A percentile compares a stretch with the other conserved stretches of the same genome.
These are phyloP conservation scores for Malurus splendens DNA, from an alignment of 2,797 vertebrate species.

Conservation along the genomic window DNA sequence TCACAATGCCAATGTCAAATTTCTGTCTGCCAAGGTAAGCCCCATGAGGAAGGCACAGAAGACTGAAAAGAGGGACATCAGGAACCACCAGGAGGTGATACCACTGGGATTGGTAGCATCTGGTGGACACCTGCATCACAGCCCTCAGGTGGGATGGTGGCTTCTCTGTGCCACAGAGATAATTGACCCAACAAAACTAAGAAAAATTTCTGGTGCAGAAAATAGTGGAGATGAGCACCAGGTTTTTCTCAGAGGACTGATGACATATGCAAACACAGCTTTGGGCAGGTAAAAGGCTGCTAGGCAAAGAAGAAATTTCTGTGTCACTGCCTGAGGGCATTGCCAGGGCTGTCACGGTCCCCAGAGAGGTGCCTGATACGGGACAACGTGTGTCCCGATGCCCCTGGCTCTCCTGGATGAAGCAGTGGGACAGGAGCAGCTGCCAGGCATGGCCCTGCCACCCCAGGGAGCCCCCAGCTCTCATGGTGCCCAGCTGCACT, in stretches of 20 bases:
- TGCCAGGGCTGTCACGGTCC: not conserved
- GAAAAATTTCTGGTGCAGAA: not conserved
- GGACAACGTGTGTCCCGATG: fast-evolving
- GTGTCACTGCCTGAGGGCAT: not conserved
- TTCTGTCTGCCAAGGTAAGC: fast-evolving
- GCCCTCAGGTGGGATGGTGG: not conserved
- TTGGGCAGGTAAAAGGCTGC: not conserved
- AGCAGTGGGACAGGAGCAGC: not conserved
- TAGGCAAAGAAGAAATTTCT: not conserved
- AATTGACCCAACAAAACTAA: not conserved
- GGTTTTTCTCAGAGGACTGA: not conserved
- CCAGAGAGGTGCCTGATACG: not conserved
- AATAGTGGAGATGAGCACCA: not conserved
- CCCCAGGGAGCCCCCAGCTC: not conserved
- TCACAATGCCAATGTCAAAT: not conserved
- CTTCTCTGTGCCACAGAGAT: not conserved
- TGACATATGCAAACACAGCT: not conserved
- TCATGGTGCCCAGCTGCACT: not conserved
- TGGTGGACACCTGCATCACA: not conserved
- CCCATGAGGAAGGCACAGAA: fast-evolving
- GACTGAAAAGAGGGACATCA: not conserved
- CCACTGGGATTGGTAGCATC: not conserved
- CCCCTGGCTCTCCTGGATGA: not conserved
- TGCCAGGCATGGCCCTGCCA: not conserved
- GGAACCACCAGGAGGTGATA: not conserved